Evolutionary conservation across 2,113 vertebrate genomes (phyloP).

Genomic region (Zosterops pallidus): DNA sequence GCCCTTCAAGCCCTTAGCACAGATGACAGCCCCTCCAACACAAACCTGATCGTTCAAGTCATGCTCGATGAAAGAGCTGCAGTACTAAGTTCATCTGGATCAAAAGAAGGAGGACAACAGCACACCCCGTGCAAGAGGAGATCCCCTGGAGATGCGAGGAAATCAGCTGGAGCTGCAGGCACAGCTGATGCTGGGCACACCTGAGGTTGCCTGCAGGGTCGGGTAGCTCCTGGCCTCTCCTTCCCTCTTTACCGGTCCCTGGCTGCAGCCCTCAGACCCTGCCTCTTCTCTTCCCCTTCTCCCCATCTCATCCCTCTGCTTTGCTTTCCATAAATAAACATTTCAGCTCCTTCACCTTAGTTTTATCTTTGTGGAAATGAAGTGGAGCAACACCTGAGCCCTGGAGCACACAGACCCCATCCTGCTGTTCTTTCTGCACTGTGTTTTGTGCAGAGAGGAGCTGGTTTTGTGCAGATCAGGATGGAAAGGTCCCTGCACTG

Average conservation of each 20-base stretch:
- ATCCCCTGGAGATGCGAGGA: background rate
- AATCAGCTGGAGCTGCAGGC: background rate
- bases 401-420: background rate
- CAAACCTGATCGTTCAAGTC: background rate
- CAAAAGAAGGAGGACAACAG: background rate
- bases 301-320: background rate
- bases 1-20: background rate
- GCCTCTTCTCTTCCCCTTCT: background rate
- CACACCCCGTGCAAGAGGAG: background rate
- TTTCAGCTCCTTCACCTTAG: background rate
- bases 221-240: background rate
- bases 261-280: background rate
- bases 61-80: background rate
- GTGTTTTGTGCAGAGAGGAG: background rate
- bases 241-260: background rate
- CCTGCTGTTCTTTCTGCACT: rapidly evolving
- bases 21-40: background rate
- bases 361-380: background rate
- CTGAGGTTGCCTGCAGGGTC: background rate
- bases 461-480: background rate
- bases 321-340: background rate
- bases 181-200: background rate
- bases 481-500: background rate
- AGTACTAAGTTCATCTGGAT: background rate
- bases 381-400: background rate